Percentiles rank a stretch among this genome's conserved stretches.
Evolutionary conservation across 2,797 vertebrate species (phyloP).

Genomic region (Dendrocincla tyrannina): DNA sequence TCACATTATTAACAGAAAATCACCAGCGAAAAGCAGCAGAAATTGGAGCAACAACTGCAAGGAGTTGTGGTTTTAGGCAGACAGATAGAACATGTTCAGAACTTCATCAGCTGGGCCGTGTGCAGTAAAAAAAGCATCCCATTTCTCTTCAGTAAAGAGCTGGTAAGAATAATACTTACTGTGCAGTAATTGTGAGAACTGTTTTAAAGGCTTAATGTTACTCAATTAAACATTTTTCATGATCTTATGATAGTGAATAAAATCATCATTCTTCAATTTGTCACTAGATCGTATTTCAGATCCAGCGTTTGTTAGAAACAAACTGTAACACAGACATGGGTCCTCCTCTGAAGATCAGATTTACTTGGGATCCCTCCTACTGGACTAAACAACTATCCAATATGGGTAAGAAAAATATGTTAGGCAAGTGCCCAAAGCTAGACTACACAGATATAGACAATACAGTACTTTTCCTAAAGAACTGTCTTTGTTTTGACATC

Average conservation of each 20-base stretch:
- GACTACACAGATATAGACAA: background rate
- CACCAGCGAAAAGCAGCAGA: slow-evolving; percentile 88
- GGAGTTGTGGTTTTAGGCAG: slow-evolving; percentile 88
- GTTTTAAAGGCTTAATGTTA: background rate
- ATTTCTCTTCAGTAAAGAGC: slow-evolving; percentile 95
- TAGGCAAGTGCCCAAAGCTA: background rate
- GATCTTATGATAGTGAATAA: background rate
- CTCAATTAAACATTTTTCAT: background rate
- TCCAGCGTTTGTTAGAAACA: slow-evolving; percentile 90
- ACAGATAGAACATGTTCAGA: slow-evolving; percentile 94
- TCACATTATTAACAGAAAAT: slow-evolving; percentile 80
- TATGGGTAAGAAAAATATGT: slow-evolving; percentile 80
- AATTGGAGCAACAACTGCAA: slow-evolving; percentile 92
- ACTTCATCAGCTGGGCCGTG: slow-evolving; percentile 94
- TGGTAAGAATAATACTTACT: slow-evolving; percentile 80
- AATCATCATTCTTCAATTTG: background rate
- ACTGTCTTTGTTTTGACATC: background rate
- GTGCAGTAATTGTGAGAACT: background rate
- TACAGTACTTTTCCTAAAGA: background rate
- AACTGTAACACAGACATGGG: slow-evolving; percentile 82
- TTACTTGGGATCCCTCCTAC: slow-evolving; percentile 96
- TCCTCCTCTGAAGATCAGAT: slow-evolving; percentile 90
- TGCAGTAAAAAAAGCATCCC: slow-evolving; percentile 89
- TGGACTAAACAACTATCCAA: slow-evolving; percentile 95
- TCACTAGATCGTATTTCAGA: slow-evolving; percentile 93